Evolutionary conservation across 2,797 vertebrate genomes (phyloP).

Genomic region (Ctenopoma kingsleyae): DNA sequence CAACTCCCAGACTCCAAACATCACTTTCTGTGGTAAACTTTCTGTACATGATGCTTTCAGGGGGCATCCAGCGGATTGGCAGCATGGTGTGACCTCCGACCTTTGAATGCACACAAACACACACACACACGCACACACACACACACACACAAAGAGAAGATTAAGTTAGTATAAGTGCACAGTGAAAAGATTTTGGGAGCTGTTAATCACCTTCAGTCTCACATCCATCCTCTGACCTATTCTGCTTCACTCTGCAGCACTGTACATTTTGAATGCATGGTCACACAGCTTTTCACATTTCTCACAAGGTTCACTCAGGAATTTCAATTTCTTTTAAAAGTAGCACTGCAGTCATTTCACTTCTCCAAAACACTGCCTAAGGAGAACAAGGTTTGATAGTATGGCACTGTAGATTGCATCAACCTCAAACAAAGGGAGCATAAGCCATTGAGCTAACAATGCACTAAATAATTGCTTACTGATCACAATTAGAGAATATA

Average conservation of each 20-base stretch:
- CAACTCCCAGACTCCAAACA: constrained; percentile 98
- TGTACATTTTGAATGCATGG: constrained; percentile 1
- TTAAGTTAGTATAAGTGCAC: constrained; percentile 25
- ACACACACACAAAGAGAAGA: constrained; percentile 4
- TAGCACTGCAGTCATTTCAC: constrained; percentile 31
- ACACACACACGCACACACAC: constrained; percentile 18
- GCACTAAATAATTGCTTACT: neutral
- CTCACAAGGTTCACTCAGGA: constrained; percentile 17
- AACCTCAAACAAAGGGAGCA: constrained; percentile 8
- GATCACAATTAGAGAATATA: neutral
- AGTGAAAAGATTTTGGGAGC: neutral
- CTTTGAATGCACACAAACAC: constrained; percentile 72
- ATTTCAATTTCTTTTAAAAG: constrained; percentile 49
- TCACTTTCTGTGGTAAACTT: constrained; percentile 99
- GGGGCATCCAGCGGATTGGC: constrained; percentile 99
- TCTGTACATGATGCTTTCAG: constrained; percentile 99
- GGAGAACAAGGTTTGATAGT: constrained; percentile 18
- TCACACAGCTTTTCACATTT: constrained; percentile 32
- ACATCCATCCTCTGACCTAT: constrained; percentile 2
- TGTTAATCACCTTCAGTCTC: neutral
- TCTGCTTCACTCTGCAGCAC: neutral
- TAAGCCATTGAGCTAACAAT: neutral
- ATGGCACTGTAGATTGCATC: constrained; percentile 31
- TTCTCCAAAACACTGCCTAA: constrained; percentile 35
- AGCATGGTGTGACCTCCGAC: constrained; percentile 99